phyloP scores from a whole-genome alignment of 2,888 invertebrate genomes.

The Cephus sareptanus region DNA sequence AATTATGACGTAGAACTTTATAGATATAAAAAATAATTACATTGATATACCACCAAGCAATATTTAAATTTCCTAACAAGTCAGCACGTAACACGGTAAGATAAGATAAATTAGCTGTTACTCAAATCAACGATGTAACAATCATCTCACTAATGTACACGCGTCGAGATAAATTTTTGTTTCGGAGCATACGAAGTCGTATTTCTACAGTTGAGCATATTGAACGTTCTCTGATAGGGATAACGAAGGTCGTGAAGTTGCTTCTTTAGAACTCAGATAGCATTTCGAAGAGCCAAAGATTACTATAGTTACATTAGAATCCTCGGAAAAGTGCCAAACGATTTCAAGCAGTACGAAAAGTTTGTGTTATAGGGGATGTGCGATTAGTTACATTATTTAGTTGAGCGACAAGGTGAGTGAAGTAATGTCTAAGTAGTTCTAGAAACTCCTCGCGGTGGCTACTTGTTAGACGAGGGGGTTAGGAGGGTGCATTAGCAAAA shows the following conservation, averaged over 20 bases:
- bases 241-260: background rate
- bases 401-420: conserved; percentile 8
- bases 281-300: background rate
- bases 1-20: background rate
- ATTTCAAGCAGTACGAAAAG: background rate
- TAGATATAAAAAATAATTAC: background rate
- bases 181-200: background rate
- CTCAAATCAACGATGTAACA: background rate
- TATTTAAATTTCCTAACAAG: background rate
- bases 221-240: background rate
- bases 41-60: background rate
- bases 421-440: conserved; percentile 31
- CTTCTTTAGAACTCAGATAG: background rate
- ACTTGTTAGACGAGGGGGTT: conserved; percentile 1
- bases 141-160: background rate
- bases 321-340: conserved; percentile 1
- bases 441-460: conserved; percentile 33
- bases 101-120: background rate
- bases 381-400: conserved; percentile 14
- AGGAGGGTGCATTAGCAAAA: conserved; percentile 56
- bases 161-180: too few species aligned
- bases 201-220: background rate
- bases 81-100: background rate
- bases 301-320: background rate
- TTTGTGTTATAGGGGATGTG: background rate